These are phyloP conservation scores for Lepisosteus osseus DNA, from an alignment of 2,113 vertebrate genomes.

Conservation along the genomic window DNA sequence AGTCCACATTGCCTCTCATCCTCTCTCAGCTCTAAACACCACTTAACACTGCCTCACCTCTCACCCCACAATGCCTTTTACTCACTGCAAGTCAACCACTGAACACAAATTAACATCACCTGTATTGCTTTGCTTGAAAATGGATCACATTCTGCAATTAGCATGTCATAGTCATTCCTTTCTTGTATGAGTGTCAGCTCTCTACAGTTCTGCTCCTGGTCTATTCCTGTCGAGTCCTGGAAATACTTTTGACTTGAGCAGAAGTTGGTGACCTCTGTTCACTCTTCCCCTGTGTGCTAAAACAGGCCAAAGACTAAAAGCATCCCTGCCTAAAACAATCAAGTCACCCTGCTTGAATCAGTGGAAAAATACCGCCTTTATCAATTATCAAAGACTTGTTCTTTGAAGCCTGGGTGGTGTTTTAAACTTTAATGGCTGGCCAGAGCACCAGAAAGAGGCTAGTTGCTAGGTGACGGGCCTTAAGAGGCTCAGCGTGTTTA, in stretches of 20 bases:
- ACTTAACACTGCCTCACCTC: too few relatives aligned
- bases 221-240: neutral
- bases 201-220: too few relatives aligned
- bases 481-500: constrained; percentile 19
- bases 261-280: constrained; percentile 8
- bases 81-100: too few relatives aligned
- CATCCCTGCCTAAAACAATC: constrained; percentile 9
- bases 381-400: constrained; percentile 23
- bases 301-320: constrained; percentile 6
- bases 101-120: too few relatives aligned
- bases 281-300: neutral
- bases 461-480: constrained; percentile 5
- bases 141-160: too few relatives aligned
- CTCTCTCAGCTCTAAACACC: too few relatives aligned
- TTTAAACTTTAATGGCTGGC: constrained; percentile 10
- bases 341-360: neutral
- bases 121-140: too few relatives aligned
- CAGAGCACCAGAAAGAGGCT: neutral
- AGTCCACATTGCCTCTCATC: too few relatives aligned
- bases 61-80: too few relatives aligned
- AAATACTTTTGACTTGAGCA: neutral
- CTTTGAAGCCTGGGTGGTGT: neutral
- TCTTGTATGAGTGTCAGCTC: too few relatives aligned
- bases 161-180: too few relatives aligned
- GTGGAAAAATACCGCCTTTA: neutral